These are phyloP conservation scores for Cyphomyrmex costatus DNA, from an alignment of 1,140 invertebrate species.

Conservation along the genomic window DNA sequence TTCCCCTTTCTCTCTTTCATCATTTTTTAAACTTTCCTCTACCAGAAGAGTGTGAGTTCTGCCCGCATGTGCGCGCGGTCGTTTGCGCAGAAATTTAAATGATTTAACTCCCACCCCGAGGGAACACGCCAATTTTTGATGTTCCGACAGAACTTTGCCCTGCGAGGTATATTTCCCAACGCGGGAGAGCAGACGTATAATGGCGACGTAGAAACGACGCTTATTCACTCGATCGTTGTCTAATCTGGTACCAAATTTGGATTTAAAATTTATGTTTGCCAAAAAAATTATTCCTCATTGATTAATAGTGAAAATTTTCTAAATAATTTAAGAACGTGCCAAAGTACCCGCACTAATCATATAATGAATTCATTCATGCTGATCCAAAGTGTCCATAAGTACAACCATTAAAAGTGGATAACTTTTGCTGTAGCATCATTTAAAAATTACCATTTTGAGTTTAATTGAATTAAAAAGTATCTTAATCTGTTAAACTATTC, in stretches of 20 bases:
- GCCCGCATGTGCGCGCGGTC: slow-evolving; percentile 55
- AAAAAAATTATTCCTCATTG: background rate
- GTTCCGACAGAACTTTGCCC: slow-evolving; percentile 54
- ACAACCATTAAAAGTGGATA: too few relatives aligned
- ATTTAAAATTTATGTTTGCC: background rate
- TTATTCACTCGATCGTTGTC: background rate
- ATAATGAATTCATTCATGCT: too few relatives aligned
- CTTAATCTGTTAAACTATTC: too few relatives aligned
- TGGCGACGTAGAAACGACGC: slow-evolving; percentile 6
- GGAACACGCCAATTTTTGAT: slow-evolving; percentile 56
- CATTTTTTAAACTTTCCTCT: slow-evolving; percentile 62
- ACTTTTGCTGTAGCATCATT: too few relatives aligned
- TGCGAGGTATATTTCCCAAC: slow-evolving; percentile 43
- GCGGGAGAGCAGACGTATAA: slow-evolving; percentile 21
- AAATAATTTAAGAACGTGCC: background rate
- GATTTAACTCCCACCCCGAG: slow-evolving; percentile 54
- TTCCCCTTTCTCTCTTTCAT: background rate
- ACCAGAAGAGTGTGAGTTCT: slow-evolving; percentile 23
- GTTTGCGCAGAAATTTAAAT: slow-evolving; percentile 65
- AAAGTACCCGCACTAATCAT: background rate
- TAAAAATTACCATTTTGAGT: too few relatives aligned
- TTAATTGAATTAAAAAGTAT: too few relatives aligned
- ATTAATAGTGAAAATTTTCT: background rate
- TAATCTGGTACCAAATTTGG: background rate
- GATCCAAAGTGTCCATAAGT: too few relatives aligned